These are phyloP conservation scores for Uropsilus gracilis DNA, from an alignment of 2,113 vertebrate species.

Conservation along the genomic window DNA sequence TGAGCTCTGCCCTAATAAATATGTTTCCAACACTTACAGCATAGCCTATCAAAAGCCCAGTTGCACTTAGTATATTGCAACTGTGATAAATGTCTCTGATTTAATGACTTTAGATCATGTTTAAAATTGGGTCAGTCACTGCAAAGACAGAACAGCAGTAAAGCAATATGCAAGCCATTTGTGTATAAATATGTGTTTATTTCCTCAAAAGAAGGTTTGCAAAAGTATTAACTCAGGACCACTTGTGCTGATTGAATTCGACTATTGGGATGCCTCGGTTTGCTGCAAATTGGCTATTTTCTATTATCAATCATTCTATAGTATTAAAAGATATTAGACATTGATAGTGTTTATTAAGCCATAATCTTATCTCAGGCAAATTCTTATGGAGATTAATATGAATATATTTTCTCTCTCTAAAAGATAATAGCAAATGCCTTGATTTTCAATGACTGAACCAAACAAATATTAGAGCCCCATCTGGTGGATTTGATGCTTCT, in stretches of 20 bases:
- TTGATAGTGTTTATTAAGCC: background rate
- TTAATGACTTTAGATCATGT: constrained; percentile 8
- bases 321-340: constrained; percentile 29
- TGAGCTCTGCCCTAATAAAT: background rate
- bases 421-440: constrained; percentile 38
- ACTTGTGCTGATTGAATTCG: background rate
- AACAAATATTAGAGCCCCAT: constrained; percentile 76
- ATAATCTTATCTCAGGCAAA: constrained; percentile 27
- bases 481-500: constrained; percentile 67
- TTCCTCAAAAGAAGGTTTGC: background rate
- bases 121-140: background rate
- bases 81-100: background rate
- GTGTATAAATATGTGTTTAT: background rate
- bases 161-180: background rate
- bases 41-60: background rate
- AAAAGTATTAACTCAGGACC: constrained; percentile 26
- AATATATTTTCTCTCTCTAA: constrained; percentile 38
- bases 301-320: constrained; percentile 11
- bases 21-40: background rate
- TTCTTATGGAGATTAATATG: constrained; percentile 39
- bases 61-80: background rate
- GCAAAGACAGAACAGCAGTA: background rate
- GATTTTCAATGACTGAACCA: constrained; percentile 37
- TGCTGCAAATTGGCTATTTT: constrained; percentile 9
- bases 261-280: background rate